phyloP scores from a whole-genome alignment of 1,140 invertebrate genomes.

The Asbolus verrucosus region DNA sequence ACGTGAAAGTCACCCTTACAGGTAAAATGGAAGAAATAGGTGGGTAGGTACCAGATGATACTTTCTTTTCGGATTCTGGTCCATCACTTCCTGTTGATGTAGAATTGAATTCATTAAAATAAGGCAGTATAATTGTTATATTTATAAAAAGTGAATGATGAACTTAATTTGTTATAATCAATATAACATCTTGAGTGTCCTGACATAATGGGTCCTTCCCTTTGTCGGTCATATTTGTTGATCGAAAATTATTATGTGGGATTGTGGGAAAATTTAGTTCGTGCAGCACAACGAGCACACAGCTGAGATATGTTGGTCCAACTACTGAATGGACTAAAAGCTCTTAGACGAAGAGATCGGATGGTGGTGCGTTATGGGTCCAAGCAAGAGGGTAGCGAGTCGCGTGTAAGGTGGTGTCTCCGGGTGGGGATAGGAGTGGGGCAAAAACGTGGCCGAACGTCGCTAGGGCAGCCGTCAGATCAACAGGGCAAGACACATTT shows the following conservation, averaged over 20 bases:
- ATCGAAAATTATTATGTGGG: no score
- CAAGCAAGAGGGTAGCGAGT: conserved; percentile 48
- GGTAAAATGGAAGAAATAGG: conserved; percentile 28
- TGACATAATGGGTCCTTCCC: no score
- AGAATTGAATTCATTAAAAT: not conserved
- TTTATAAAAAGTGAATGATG: no score
- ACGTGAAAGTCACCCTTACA: conserved; percentile 37
- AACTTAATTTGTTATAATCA: no score
- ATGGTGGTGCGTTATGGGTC: conserved; percentile 24
- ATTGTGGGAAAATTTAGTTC: conserved; percentile 56
- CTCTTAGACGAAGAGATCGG: conserved; percentile 5
- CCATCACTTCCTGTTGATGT: conserved; percentile 2
- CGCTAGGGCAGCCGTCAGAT: conserved; percentile 60
- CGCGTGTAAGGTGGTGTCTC: conserved; percentile 44
- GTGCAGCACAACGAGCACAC: conserved; percentile 44
- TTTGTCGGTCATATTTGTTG: conserved; percentile 21
- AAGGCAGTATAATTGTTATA: no score
- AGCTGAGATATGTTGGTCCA: no score
- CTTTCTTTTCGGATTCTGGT: not conserved
- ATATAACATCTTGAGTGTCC: no score
- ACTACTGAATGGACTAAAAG: conserved; percentile 40
- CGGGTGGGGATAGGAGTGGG: conserved; percentile 62
- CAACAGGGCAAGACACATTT: conserved; percentile 64
- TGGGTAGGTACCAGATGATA: not conserved
- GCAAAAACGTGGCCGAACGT: conserved; percentile 64